phyloP scores from a whole-genome alignment of 2,797 vertebrate genomes.

The Echiichthys vipera region DNA sequence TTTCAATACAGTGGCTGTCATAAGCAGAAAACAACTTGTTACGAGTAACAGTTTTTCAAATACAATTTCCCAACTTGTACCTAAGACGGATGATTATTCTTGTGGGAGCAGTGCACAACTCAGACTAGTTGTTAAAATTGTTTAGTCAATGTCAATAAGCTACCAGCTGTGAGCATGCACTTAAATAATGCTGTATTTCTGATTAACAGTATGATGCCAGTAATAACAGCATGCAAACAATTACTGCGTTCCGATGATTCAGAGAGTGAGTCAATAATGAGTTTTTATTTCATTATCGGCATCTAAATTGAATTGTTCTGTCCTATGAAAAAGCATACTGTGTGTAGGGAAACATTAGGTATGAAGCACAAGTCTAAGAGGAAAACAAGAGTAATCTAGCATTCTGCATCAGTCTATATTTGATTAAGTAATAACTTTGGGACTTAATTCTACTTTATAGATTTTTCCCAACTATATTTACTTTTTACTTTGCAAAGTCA shows the following conservation, averaged over 20 bases:
- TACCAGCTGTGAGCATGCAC: conserved; percentile 59
- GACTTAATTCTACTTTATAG: no score
- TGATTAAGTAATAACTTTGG: no score
- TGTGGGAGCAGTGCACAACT: conserved; percentile 22
- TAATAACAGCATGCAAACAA: conserved; percentile 69
- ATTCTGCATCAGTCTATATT: no score
- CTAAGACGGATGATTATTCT: conserved; percentile 28
- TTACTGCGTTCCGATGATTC: conserved; percentile 57
- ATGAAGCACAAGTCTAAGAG: not conserved
- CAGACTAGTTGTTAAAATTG: conserved; percentile 32
- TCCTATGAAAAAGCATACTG: not conserved
- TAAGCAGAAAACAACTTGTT: conserved; percentile 12
- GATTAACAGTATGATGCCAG: conserved; percentile 54
- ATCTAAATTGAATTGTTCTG: conserved; percentile 57
- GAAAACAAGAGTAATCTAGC: not conserved
- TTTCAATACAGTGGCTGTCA: not conserved
- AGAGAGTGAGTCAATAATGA: conserved; percentile 41
- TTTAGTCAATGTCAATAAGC: conserved; percentile 62
- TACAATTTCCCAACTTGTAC: conserved; percentile 12
- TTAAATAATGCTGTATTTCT: conserved; percentile 60
- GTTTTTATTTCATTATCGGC: conserved; percentile 48
- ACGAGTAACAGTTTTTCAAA: conserved; percentile 31
- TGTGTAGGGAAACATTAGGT: not conserved
- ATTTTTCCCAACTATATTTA: not conserved
- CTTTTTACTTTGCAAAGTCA: not conserved